Evolutionary conservation across 2,797 vertebrate species (phyloP).

Genomic region (Sebastes baramenuke): DNA sequence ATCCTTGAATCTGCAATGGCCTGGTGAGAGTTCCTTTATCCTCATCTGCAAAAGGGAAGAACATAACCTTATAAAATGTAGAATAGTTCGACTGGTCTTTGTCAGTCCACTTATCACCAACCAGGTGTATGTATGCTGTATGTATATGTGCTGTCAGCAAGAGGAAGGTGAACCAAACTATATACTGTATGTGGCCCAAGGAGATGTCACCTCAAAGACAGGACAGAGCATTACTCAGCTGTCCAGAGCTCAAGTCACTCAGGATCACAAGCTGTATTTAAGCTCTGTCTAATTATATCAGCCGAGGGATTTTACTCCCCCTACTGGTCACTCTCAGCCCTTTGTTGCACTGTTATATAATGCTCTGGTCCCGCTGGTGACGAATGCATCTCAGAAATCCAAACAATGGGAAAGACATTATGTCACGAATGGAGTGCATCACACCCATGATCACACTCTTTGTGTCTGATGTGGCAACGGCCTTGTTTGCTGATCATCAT

Average conservation of each 20-base stretch:
- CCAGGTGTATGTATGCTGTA: not conserved
- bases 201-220: not conserved
- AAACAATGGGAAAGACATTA: not conserved
- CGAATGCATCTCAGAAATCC: not conserved
- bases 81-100: not conserved
- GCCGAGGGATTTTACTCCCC: slow-evolving; percentile 38
- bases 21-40: slow-evolving; percentile 15
- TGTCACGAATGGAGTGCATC: not conserved
- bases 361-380: not conserved
- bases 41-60: not conserved
- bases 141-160: not conserved
- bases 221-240: not conserved
- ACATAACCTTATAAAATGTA: no score
- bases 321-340: slow-evolving; percentile 54
- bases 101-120: not conserved
- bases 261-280: slow-evolving; percentile 49
- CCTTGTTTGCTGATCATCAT: not conserved
- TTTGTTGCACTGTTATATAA: slow-evolving; percentile 40
- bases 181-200: not conserved
- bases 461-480: not conserved
- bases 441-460: not conserved
- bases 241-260: slow-evolving; percentile 22
- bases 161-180: not conserved
- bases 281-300: slow-evolving; percentile 52
- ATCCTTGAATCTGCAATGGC: slow-evolving; percentile 46